Evolutionary conservation across 1,140 invertebrate genomes (phyloP), one percentile per base, ranked within the genome.

Genomic region (Melitaea cinxia): DNA sequence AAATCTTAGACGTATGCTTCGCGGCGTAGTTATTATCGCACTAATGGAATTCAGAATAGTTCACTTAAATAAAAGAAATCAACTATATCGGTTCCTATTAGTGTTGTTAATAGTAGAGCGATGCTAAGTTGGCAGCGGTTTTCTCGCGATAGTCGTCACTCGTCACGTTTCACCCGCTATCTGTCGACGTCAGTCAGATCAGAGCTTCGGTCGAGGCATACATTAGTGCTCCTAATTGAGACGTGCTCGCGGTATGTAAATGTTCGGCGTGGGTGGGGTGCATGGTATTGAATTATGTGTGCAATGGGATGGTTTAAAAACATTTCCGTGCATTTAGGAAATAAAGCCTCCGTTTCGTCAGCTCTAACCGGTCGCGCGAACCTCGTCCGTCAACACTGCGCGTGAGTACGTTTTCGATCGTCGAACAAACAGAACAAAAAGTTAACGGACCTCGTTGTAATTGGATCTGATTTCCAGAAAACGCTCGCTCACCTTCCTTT

Each of bases 381-480:
- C 75, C 59, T 73, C 73, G 85, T 86, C 78, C 77, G 76, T 87
- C 85, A 88, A 82, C 79, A 80, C 72, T 61, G 78, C 76, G 61
- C 83, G 82, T 81, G 82, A 81, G 77, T 70, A 72, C 67, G 78
- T 77, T 76, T 68, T 73, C 70, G 76, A 74, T 76, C 80, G 81
- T 72, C 67, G 76, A 73, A 75, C 76, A 90, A 90, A 90, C 83
- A 90, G 82, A 89, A 88, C 81, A 89, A 90, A 90, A 89, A 84
- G 75, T 88, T 83, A 88, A 90, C 85, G 81, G 88, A 72, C 78
- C 76, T 77, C 80, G 79, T 80, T 90, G 88, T 90, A 90, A 89
- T 90, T 90, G 86, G 86, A 90, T 91, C 86, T 86, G 88, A 91
- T 91, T 91, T 89, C 88, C 86, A 91, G 88, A 89, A 91, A 91